These are phyloP conservation scores for Paramormyrops kingsleyae DNA, from an alignment of 2,113 vertebrate species.

Conservation along the genomic window DNA sequence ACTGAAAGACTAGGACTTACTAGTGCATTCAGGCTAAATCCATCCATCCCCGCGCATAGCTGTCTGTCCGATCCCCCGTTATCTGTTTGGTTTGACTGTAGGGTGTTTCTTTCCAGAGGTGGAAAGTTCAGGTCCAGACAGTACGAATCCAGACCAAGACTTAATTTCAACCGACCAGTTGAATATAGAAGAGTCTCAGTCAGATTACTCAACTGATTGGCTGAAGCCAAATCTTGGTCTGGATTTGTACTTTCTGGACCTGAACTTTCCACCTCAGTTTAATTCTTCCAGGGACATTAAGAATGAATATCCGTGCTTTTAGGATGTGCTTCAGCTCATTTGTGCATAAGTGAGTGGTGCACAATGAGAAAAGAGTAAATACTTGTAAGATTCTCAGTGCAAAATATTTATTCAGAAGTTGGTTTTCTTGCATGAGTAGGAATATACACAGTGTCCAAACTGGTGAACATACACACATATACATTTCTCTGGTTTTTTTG, in stretches of 20 bases:
- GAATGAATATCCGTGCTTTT: not conserved
- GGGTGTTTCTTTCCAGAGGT: not conserved
- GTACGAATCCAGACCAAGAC: not conserved
- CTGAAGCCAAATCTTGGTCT: not conserved
- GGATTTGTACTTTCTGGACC: not conserved
- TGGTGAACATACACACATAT: constrained; percentile 35
- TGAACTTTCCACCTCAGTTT: not conserved
- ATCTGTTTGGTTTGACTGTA: not conserved
- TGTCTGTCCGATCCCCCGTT: not conserved
- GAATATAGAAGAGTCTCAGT: not conserved
- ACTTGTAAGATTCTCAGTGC: constrained; percentile 40
- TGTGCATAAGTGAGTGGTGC: constrained; percentile 5
- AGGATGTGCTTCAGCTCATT: constrained; percentile 29
- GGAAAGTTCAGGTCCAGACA: not conserved
- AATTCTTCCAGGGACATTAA: not conserved
- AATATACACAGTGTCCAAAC: constrained; percentile 49
- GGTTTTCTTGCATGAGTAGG: constrained; percentile 61
- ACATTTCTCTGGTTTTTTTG: constrained; percentile 41
- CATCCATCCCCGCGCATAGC: not conserved
- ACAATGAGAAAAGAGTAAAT: constrained; percentile 11
- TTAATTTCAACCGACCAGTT: not conserved
- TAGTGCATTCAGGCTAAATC: not conserved
- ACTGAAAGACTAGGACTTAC: not conserved
- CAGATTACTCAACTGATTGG: not conserved
- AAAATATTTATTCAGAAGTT: constrained; percentile 39